phyloP scores from a whole-genome alignment of 2,797 vertebrate genomes.

The Pelochelys cantorii region DNA sequence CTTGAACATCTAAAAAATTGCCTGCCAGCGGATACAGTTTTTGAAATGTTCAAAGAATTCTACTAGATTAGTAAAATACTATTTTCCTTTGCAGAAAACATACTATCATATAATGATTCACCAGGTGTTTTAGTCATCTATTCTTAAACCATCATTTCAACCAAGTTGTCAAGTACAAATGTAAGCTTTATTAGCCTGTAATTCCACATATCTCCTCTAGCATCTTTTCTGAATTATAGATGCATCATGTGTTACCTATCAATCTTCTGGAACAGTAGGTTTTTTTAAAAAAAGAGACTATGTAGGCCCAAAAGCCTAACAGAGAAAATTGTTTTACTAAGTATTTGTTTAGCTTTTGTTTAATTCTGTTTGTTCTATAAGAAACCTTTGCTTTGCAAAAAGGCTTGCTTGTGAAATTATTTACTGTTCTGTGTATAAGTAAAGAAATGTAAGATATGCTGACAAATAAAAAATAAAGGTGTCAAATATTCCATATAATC shows the following conservation, averaged over 20 bases:
- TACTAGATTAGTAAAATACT: not conserved
- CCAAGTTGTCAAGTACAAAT: not conserved
- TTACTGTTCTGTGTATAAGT: too few relatives aligned
- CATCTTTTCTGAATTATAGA: not conserved
- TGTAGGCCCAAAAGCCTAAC: too few relatives aligned
- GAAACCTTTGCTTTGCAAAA: too few relatives aligned
- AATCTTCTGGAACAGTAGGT: not conserved
- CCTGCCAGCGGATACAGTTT: not conserved
- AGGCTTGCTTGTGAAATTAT: too few relatives aligned
- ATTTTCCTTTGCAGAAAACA: not conserved
- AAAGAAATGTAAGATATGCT: too few relatives aligned
- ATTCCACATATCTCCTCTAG: not conserved
- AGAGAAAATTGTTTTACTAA: too few relatives aligned
- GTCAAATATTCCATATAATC: too few relatives aligned
- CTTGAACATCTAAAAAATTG: not conserved
- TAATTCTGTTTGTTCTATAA: too few relatives aligned
- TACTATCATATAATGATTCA: not conserved
- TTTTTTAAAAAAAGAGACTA: not conserved
- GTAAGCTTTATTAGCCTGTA: not conserved
- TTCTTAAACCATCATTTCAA: not conserved
- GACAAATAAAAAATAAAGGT: too few relatives aligned
- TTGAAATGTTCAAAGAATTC: not conserved
- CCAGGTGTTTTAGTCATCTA: not conserved
- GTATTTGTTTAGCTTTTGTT: too few relatives aligned
- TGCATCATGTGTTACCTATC: not conserved